Conservation (phyloP, 2,113 vertebrate genomes). For the Chlorocebus sabaeus region DNA sequence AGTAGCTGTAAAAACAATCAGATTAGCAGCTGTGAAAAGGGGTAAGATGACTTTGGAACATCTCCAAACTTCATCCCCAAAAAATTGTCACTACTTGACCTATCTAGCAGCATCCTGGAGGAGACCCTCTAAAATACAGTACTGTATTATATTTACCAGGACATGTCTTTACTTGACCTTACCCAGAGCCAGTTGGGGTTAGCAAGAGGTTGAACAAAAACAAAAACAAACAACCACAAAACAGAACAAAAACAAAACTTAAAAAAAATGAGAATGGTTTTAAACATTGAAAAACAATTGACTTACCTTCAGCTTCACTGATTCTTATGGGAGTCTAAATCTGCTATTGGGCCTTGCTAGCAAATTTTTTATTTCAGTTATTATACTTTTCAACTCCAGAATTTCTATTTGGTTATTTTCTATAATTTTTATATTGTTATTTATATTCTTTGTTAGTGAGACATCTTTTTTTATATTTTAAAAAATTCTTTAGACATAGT, state of each 20-base stretch:
- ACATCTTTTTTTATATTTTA: not conserved
- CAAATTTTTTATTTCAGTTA: not conserved
- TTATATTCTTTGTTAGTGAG: not conserved
- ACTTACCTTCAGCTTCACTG: not conserved
- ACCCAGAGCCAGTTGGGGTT: not conserved
- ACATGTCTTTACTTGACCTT: not conserved
- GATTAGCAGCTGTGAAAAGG: not conserved
- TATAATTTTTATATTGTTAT: not conserved
- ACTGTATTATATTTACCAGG: not conserved
- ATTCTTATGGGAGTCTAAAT: not conserved
- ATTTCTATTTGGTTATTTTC: not conserved
- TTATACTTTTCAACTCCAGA: not conserved
- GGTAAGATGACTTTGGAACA: not conserved
- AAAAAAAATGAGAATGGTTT: not conserved
- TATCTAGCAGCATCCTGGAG: not conserved
- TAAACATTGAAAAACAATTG: not conserved
- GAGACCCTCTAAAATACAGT: not conserved
- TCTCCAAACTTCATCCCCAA: not conserved
- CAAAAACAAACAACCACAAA: not conserved
- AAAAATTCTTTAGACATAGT: not conserved
- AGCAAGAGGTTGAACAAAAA: not conserved
- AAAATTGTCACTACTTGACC: not conserved
- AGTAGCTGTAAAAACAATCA: not conserved
- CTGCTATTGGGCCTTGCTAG: not conserved
- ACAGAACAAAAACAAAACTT: not conserved